A percentile compares a stretch with the other conserved stretches of the same genome.
Evolutionary conservation across 1,140 invertebrate genomes (phyloP).

Genomic region (Cotesia chilonis): DNA sequence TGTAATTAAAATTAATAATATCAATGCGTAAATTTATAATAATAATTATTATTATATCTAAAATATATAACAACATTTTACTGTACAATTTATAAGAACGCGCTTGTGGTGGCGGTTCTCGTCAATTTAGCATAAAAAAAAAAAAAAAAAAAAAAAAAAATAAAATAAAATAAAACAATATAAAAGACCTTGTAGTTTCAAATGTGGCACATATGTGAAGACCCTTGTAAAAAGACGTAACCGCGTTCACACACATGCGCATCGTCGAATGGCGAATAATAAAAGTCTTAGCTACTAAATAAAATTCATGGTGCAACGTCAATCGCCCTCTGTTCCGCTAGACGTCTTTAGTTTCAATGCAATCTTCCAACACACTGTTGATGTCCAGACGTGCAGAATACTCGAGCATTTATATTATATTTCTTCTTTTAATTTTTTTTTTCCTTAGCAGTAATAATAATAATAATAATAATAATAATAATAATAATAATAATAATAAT

Average conservation of each 20-base stretch:
- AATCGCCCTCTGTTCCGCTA: constrained; percentile 50
- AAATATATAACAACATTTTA: constrained; percentile 23
- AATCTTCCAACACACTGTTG: not conserved
- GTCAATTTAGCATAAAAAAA: constrained; percentile 8
- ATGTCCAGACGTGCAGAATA: constrained; percentile 11
- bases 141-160: constrained; percentile 19
- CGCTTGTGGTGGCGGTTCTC: constrained; percentile 3
- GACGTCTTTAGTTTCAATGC: not conserved
- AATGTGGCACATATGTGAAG: constrained; percentile 27
- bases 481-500: constrained; percentile 16
- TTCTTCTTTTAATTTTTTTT: constrained; percentile 2
- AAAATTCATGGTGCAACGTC: constrained; percentile 52
- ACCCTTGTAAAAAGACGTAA: constrained; percentile 25
- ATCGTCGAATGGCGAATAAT: constrained; percentile 24
- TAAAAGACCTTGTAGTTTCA: constrained; percentile 9
- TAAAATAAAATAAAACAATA: constrained; percentile 3
- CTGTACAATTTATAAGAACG: constrained; percentile 14
- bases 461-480: not conserved
- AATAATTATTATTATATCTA: no score
- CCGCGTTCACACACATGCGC: constrained; percentile 17
- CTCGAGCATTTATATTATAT: constrained; percentile 17
- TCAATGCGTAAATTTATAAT: no score
- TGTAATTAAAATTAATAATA: no score
- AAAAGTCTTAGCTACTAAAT: constrained; percentile 27
- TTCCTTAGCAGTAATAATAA: no score